These are phyloP conservation scores for Lithobius niger DNA, from an alignment of 1,140 invertebrate species.

Conservation along the genomic window DNA sequence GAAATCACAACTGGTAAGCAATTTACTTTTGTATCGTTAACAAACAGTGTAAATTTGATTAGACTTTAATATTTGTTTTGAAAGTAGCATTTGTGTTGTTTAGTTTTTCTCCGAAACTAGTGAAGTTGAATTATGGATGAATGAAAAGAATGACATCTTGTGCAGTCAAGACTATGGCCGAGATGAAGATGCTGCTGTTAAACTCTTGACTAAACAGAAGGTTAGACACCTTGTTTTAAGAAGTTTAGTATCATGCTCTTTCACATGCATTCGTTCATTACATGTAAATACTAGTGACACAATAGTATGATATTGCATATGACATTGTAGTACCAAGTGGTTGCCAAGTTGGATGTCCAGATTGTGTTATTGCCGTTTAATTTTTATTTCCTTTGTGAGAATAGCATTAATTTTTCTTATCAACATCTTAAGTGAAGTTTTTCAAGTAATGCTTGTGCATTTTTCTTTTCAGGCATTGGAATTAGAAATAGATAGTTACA, in stretches of 20 bases:
- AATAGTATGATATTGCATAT: too few species aligned
- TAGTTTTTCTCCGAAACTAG: slow-evolving; percentile 50
- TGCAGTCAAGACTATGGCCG: slow-evolving; percentile 68
- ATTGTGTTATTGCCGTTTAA: too few species aligned
- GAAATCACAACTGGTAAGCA: slow-evolving; percentile 57
- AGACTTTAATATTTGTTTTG: neutral
- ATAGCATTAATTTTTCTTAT: too few species aligned
- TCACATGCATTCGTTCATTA: too few species aligned
- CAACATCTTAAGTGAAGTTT: too few species aligned
- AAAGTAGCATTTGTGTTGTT: slow-evolving; percentile 35
- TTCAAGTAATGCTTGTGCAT: slow-evolving; percentile 11
- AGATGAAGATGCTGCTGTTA: slow-evolving; percentile 76
- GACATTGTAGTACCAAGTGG: too few species aligned
- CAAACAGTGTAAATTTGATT: too few species aligned
- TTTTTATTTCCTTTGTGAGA: too few species aligned
- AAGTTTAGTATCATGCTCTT: slow-evolving; percentile 22
- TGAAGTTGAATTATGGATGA: slow-evolving; percentile 86
- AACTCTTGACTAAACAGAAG: slow-evolving; percentile 83
- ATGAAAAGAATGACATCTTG: slow-evolving; percentile 67
- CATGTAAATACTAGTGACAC: too few species aligned
- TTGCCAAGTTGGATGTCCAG: too few species aligned
- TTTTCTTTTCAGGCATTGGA: slow-evolving; percentile 54
- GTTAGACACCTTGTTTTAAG: slow-evolving; percentile 38
- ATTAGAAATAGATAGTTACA: slow-evolving; percentile 84
- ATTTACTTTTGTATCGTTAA: neutral